Evolutionary conservation across 2,797 vertebrate genomes (phyloP).

Genomic region (Psittacula derbiana): DNA sequence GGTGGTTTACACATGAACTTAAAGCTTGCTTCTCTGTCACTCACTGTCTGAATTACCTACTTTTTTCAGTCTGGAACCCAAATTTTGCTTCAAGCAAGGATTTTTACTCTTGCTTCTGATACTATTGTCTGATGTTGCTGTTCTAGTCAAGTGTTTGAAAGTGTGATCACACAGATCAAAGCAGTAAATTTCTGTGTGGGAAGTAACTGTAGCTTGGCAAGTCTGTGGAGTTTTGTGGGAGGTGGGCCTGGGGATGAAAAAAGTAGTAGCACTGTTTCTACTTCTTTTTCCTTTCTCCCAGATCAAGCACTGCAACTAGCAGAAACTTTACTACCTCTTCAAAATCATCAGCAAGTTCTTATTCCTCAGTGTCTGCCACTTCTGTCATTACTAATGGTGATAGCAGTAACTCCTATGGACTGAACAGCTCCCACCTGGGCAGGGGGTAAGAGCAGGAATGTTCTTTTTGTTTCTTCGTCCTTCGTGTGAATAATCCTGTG

Average conservation of each 20-base stretch:
- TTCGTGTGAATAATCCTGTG: background rate
- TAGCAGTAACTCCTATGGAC: conserved; percentile 87
- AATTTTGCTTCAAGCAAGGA: background rate
- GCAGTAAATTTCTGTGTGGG: background rate
- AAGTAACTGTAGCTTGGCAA: background rate
- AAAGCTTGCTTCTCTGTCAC: background rate
- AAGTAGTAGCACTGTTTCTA: conserved; percentile 65
- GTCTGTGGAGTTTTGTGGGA: background rate
- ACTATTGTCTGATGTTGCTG: background rate
- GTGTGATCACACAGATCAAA: background rate
- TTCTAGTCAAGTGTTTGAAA: background rate
- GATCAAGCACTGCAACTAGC: conserved; percentile 90
- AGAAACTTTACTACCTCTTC: conserved; percentile 95
- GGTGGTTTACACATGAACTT: background rate
- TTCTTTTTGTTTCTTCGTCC: conserved; percentile 7
- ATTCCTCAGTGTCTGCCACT: conserved; percentile 87
- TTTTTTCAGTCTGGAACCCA: background rate
- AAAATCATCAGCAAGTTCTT: conserved; percentile 87
- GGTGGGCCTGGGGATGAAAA: background rate
- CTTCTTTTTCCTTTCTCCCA: conserved; percentile 72
- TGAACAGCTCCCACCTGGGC: conserved; percentile 87
- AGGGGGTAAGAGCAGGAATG: conserved; percentile 80
- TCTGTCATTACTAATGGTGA: conserved; percentile 93
- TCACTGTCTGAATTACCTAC: background rate
- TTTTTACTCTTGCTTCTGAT: background rate